Conservation (phyloP, 2,797 vertebrate genomes). For the Taenioides sp. region DNA sequence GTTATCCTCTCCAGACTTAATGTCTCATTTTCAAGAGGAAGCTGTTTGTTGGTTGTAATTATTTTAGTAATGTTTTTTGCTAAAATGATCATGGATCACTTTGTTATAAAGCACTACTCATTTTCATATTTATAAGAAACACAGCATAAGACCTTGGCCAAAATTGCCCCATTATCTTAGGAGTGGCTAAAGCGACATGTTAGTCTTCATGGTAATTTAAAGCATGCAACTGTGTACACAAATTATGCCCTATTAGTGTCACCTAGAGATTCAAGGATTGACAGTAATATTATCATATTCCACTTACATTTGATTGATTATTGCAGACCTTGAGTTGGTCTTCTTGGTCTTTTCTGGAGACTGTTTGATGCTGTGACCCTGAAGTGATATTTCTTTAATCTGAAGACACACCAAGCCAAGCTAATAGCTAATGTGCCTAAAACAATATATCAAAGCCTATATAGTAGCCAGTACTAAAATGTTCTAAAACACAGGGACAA, state of each 20-base stretch:
- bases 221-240: background rate
- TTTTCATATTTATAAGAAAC: no score
- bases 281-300: background rate
- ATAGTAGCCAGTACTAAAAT: background rate
- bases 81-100: background rate
- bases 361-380: background rate
- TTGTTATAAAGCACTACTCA: background rate
- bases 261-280: constrained; percentile 1
- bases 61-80: background rate
- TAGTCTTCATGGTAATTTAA: background rate
- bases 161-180: background rate
- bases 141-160: background rate
- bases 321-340: background rate
- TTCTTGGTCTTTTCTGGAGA: background rate
- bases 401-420: background rate
- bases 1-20: no score
- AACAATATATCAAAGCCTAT: background rate
- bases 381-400: constrained; percentile 3
- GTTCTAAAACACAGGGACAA: background rate
- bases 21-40: no score
- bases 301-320: constrained; percentile 6
- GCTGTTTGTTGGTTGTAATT: background rate
- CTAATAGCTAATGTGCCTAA: background rate
- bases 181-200: background rate
- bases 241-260: constrained; percentile 1